A percentile compares a stretch with the other conserved stretches of the same genome.
Evolutionary conservation across 2,113 vertebrate species (phyloP).

Genomic region (Mus pahari): DNA sequence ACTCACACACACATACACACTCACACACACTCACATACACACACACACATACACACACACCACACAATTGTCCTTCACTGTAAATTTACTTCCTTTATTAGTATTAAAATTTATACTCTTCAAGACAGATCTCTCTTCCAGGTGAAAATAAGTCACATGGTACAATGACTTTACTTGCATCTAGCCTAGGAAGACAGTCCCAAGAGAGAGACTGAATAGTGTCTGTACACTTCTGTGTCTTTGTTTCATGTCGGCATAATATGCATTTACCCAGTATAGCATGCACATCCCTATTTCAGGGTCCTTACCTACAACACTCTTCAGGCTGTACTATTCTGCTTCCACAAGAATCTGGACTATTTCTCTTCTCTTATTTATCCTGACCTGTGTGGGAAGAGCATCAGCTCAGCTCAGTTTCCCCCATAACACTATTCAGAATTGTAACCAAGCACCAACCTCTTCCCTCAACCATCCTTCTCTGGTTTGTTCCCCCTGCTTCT

Average conservation of each 20-base stretch:
- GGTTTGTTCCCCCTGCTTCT: not conserved
- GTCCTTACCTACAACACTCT: not conserved
- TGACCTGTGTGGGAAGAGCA: not conserved
- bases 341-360: not conserved
- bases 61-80: not conserved
- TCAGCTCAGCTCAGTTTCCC: not conserved
- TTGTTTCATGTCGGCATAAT: not conserved
- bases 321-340: not conserved
- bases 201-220: not conserved
- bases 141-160: not conserved
- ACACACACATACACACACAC: not conserved
- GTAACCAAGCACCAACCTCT: not conserved
- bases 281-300: not conserved
- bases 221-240: rapidly evolving
- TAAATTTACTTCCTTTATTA: conserved; percentile 22
- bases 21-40: too few species aligned
- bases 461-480: not conserved
- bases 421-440: not conserved
- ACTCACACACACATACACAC: too few species aligned
- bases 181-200: not conserved
- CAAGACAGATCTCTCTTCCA: not conserved
- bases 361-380: not conserved
- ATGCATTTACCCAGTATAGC: not conserved
- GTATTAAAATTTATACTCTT: conserved; percentile 17
- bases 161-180: not conserved